phyloP scores from a whole-genome alignment of 92 coral and sea anemone genomes.

The Palythoa grandis region DNA sequence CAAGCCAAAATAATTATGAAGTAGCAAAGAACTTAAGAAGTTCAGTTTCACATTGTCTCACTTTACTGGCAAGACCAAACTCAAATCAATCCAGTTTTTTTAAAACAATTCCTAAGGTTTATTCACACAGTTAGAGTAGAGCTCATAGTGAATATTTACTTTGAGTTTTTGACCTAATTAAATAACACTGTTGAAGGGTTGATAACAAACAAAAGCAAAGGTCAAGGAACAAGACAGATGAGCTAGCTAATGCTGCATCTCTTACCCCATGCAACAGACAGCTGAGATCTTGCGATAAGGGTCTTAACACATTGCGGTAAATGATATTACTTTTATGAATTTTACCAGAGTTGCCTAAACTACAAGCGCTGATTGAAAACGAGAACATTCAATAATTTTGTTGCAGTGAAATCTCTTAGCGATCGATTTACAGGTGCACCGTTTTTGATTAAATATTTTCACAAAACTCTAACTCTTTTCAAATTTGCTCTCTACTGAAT shows the following conservation, averaged over 20 bases:
- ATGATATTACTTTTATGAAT: not conserved
- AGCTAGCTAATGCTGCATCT: not conserved
- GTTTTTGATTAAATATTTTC: too few relatives aligned
- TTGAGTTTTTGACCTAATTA: slow-evolving; percentile 2
- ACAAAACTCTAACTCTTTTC: too few relatives aligned
- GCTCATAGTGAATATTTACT: not conserved
- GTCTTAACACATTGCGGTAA: not conserved
- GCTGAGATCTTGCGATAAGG: slow-evolving; percentile 43
- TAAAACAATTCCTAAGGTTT: not conserved
- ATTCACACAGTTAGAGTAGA: not conserved
- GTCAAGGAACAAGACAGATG: slow-evolving; percentile 15
- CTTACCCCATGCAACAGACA: slow-evolving; percentile 32
- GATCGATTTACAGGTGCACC: not conserved
- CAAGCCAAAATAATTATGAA: not conserved
- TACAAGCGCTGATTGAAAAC: not conserved
- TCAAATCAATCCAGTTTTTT: not conserved
- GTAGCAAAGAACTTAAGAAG: not conserved
- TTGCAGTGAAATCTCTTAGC: not conserved
- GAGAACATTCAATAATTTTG: not conserved
- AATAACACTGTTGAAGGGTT: slow-evolving; percentile 5
- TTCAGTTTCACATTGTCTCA: not conserved
- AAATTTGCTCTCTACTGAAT: too few relatives aligned
- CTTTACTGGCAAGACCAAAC: not conserved
- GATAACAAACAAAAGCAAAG: slow-evolving; percentile 5
- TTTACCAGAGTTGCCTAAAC: not conserved